These are phyloP conservation scores for Aselliscus stoliczkanus DNA, from an alignment of 2,797 vertebrate species.

Conservation along the genomic window DNA sequence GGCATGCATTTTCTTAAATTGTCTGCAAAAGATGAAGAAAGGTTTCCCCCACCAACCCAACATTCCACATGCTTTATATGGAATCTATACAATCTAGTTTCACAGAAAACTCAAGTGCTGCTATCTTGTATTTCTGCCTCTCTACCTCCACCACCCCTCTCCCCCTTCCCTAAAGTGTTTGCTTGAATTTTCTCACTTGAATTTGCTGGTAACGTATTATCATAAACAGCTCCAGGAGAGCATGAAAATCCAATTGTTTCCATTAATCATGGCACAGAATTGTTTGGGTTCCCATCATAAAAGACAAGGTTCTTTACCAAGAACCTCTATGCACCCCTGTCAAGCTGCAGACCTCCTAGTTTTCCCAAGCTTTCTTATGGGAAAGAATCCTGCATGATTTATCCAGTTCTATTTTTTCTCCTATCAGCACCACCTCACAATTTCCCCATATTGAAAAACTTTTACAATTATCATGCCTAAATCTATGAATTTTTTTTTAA, in stretches of 20 bases:
- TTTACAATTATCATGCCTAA: not conserved
- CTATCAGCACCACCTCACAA: not conserved
- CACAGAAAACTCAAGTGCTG: slow-evolving; percentile 28
- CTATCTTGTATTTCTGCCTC: not conserved
- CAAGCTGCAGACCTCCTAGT: not conserved
- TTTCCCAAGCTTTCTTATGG: not conserved
- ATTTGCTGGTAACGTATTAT: slow-evolving; percentile 73
- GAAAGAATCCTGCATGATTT: slow-evolving; percentile 21
- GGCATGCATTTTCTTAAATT: slow-evolving; percentile 44
- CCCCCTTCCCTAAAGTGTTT: slow-evolving; percentile 49
- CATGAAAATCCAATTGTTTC: slow-evolving; percentile 63
- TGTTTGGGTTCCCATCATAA: slow-evolving; percentile 51
- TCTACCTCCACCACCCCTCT: not conserved
- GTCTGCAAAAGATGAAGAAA: slow-evolving; percentile 55
- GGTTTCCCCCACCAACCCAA: slow-evolving; percentile 66
- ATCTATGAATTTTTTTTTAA: not conserved
- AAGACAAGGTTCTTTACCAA: slow-evolving; percentile 49
- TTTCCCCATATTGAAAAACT: slow-evolving; percentile 21
- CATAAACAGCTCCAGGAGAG: slow-evolving; percentile 57
- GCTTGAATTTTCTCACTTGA: slow-evolving; percentile 70
- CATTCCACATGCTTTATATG: slow-evolving; percentile 65
- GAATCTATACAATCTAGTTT: slow-evolving; percentile 33
- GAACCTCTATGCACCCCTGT: not conserved
- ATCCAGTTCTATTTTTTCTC: not conserved
- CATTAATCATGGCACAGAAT: slow-evolving; percentile 59